These are phyloP conservation scores for Rutpela maculata DNA, from an alignment of 2,888 invertebrate genomes.

Conservation along the genomic window DNA sequence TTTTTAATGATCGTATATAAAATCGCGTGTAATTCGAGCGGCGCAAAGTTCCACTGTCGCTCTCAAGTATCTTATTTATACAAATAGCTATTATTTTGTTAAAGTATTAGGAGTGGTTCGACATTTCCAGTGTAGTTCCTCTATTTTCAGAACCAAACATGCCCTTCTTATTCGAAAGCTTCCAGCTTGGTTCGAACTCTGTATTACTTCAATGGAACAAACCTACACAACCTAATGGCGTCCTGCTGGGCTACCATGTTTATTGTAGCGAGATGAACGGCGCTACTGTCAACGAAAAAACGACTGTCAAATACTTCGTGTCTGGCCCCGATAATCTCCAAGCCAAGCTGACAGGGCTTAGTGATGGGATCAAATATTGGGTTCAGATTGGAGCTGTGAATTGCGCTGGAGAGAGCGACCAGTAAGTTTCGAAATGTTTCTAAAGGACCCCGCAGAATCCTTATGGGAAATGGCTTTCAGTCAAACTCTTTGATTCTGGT, in stretches of 20 bases:
- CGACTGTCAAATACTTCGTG: conserved; percentile 61
- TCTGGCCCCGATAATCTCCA: conserved; percentile 63
- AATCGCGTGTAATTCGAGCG: no score
- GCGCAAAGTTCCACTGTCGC: no score
- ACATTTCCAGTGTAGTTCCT: conserved; percentile 25
- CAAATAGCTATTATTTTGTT: background rate
- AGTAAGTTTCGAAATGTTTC: conserved; percentile 53
- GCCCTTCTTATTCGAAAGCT: conserved; percentile 63
- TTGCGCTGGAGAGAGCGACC: conserved; percentile 67
- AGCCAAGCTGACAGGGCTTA: conserved; percentile 65
- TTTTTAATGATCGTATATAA: no score
- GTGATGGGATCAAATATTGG: conserved; percentile 61
- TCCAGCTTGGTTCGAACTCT: conserved; percentile 62
- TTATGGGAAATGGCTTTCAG: no score
- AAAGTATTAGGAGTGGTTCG: background rate
- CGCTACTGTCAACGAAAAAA: conserved; percentile 58
- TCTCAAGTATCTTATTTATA: no score
- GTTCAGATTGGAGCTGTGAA: conserved; percentile 66
- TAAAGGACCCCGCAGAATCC: no score
- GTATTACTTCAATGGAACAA: conserved; percentile 66
- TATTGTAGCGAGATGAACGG: conserved; percentile 64
- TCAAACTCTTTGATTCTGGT: no score
- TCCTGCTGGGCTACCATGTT: conserved; percentile 65
- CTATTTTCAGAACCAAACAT: conserved; percentile 63
- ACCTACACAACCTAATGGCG: conserved; percentile 65